These are phyloP conservation scores for Rhopalosiphum nymphaeae DNA, from an alignment of 2,888 invertebrate species.

Conservation along the genomic window DNA sequence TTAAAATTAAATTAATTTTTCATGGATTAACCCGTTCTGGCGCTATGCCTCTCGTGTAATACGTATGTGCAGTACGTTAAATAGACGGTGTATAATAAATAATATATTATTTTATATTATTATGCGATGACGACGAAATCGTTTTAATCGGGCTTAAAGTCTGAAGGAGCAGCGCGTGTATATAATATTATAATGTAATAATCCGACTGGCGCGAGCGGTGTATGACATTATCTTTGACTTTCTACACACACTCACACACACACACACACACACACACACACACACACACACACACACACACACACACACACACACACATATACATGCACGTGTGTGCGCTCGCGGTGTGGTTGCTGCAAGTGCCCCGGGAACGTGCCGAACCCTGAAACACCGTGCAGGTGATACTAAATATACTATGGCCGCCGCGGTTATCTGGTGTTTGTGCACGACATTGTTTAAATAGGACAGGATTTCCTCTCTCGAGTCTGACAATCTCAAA, in stretches of 20 bases:
- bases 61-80: no score
- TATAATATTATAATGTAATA: neutral
- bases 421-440: constrained; percentile 52
- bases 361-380: constrained; percentile 45
- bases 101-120: neutral
- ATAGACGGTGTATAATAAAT: neutral
- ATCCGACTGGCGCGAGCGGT: neutral
- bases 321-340: neutral
- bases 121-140: neutral
- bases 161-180: no score
- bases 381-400: constrained; percentile 35
- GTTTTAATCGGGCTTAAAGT: no score
- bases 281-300: no score
- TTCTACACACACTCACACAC: neutral
- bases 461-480: constrained; percentile 58
- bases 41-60: neutral
- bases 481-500: constrained; percentile 26
- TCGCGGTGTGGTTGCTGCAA: no score
- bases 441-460: constrained; percentile 55
- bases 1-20: neutral
- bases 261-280: no score
- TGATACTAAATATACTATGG: neutral
- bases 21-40: neutral
- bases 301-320: no score
- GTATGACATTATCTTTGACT: constrained; percentile 17